Conservation (phyloP, 2,888 invertebrate genomes). For the Chaetoderma sp. region DNA sequence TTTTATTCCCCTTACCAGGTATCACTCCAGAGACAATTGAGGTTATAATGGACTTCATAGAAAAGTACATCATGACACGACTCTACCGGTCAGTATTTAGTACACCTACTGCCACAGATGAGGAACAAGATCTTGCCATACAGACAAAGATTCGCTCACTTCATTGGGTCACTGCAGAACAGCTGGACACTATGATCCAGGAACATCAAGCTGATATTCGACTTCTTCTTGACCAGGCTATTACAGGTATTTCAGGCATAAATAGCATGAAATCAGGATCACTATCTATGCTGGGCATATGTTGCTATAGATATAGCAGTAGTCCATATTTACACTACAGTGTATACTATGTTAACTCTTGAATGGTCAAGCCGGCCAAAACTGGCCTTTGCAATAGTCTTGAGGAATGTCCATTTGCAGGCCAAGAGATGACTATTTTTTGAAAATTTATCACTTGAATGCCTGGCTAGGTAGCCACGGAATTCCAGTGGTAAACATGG, state of each 20-base stretch:
- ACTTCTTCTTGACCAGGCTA: constrained; percentile 92
- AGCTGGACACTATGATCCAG: constrained; percentile 92
- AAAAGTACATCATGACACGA: constrained; percentile 91
- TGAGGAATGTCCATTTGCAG: no score
- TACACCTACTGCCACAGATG: constrained; percentile 88
- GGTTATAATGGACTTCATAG: constrained; percentile 87
- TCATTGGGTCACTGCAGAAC: constrained; percentile 95
- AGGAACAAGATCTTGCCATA: constrained; percentile 87
- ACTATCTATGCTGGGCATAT: no score
- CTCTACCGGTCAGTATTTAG: constrained; percentile 91
- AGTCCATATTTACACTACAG: background rate
- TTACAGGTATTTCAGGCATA: constrained; percentile 79
- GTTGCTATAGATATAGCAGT: background rate
- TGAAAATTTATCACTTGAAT: no score
- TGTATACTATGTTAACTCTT: background rate
- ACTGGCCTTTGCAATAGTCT: no score
- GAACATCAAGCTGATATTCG: constrained; percentile 85
- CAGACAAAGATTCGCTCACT: constrained; percentile 91
- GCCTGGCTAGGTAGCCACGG: background rate
- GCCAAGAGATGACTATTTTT: no score
- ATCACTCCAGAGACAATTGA: constrained; percentile 82
- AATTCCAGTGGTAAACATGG: no score
- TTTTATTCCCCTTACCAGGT: constrained; percentile 67
- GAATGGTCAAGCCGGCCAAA: no score
- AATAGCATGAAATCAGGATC: no score